phyloP scores from a whole-genome alignment of 2,113 vertebrate species.

The Triplophysa siluroides region DNA sequence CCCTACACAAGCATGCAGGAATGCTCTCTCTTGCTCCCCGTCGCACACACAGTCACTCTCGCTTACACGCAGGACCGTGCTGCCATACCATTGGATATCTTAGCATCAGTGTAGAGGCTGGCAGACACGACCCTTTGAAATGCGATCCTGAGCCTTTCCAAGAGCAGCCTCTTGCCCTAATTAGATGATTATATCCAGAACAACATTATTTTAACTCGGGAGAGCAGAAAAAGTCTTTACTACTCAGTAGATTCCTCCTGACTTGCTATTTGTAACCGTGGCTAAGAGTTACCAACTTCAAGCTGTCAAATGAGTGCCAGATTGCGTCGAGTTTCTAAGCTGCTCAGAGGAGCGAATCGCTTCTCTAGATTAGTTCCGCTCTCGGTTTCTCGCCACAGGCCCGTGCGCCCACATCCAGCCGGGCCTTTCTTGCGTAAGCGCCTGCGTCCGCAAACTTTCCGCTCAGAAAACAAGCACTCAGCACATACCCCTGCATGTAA shows the following conservation, averaged over 20 bases:
- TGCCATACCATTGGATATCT: conserved; percentile 71
- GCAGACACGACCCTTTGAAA: conserved; percentile 82
- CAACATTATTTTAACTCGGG: conserved; percentile 80
- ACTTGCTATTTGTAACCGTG: conserved; percentile 71
- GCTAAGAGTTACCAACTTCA: conserved; percentile 62
- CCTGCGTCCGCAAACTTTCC: conserved; percentile 42
- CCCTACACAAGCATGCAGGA: conserved; percentile 46
- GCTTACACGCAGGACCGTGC: conserved; percentile 37
- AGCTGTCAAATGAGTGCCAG: conserved; percentile 62
- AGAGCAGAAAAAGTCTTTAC: conserved; percentile 64
- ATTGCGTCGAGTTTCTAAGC: conserved; percentile 51
- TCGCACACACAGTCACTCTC: conserved; percentile 45
- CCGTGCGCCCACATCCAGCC: conserved; percentile 40
- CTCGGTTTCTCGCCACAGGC: conserved; percentile 17
- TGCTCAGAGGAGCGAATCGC: conserved; percentile 36
- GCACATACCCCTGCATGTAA: conserved; percentile 14
- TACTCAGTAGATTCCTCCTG: conserved; percentile 72
- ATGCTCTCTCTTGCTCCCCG: conserved; percentile 37
- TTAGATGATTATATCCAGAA: conserved; percentile 83
- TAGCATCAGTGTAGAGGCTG: conserved; percentile 77
- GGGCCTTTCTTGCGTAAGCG: conserved; percentile 9
- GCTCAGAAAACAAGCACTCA: conserved; percentile 41
- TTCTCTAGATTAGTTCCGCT: conserved; percentile 44
- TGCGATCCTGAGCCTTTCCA: conserved; percentile 75
- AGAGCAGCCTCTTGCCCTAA: conserved; percentile 76